Percentiles rank a stretch among this genome's conserved stretches.
phyloP scores from a whole-genome alignment of 2,888 invertebrate species.

The Laothoe populi region DNA sequence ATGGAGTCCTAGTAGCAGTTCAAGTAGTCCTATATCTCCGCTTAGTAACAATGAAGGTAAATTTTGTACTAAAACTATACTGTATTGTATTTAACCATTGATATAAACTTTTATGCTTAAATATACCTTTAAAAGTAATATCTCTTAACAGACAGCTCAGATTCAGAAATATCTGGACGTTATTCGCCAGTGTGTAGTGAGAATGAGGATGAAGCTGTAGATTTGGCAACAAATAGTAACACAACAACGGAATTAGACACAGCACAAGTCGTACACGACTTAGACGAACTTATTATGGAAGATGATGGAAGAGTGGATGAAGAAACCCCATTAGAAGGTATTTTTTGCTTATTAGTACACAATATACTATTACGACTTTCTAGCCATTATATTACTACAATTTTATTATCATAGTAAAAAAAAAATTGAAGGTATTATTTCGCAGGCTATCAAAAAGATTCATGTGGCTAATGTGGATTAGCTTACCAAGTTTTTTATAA shows the following conservation, averaged over 20 bases:
- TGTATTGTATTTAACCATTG: no score
- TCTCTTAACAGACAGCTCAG: slow-evolving; percentile 74
- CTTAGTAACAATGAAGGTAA: slow-evolving; percentile 70
- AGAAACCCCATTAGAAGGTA: slow-evolving; percentile 60
- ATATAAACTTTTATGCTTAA: no score
- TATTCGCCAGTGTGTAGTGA: slow-evolving; percentile 88
- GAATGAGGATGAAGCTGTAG: slow-evolving; percentile 58
- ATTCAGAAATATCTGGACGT: slow-evolving; percentile 84
- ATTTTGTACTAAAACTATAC: slow-evolving; percentile 8
- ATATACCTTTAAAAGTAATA: not conserved
- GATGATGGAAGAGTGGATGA: slow-evolving; percentile 69
- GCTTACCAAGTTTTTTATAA: no score
- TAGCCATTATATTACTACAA: no score
- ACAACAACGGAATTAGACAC: slow-evolving; percentile 55
- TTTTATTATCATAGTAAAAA: no score
- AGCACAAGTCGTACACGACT: slow-evolving; percentile 66
- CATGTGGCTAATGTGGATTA: no score
- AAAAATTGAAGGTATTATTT: no score
- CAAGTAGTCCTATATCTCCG: slow-evolving; percentile 79
- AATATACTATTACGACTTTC: not conserved
- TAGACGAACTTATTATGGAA: slow-evolving; percentile 75
- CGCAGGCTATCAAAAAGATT: no score
- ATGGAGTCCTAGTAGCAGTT: slow-evolving; percentile 84
- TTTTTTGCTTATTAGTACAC: not conserved
- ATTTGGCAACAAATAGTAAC: slow-evolving; percentile 37